Base-by-base conservation (phyloP, 2,797 vertebrate species). In the Ceyx erithaca region DNA sequence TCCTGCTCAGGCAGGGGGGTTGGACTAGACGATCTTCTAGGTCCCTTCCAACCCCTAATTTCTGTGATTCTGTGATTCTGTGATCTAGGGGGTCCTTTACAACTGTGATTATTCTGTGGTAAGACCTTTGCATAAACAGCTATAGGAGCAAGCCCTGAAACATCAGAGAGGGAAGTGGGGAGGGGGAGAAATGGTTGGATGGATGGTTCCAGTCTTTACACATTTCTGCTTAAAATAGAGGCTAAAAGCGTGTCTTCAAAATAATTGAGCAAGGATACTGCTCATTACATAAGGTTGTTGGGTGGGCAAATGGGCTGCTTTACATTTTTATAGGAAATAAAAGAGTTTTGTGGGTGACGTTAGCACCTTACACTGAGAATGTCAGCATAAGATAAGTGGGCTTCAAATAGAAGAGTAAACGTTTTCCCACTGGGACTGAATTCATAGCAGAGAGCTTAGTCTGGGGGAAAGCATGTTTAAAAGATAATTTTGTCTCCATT, bases 291-390 rank as follows among this genome's bases (percentile, higher is more conserved):
- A 57, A 80, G 43, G 86, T 82, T 80, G 81, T 66, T 51, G 62
- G 61, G 35, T 12, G 25, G 17, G 72, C 48, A 77, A 82, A 78
- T 45, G 45, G 91, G 77, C 70, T 84, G 73, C 76, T 94, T 82
- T 93, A 68, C 81, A 66, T 93, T 94, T 94, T 91, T 80, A 81
- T 81, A 87, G 85, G 87, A 93, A 93, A 85, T 87, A 75, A 89
- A 92, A 75, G 62, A 93, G 46, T 69, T 90, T 79, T 69, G 94
- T 91, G 92, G 88, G 92, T 86, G 92, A 94, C 78, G 57, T 33
- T 71, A 40, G 89, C 76, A 87, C 79, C 93, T 95, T 94, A 75
- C 12, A 4, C 79, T 62, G 76, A 57, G 87, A 78, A 87, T 55
- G 89, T 72, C 93, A 87, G 85, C 3, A 0, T 52, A 89, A 93